A percentile compares a stretch with the other conserved stretches of the same genome.
These are phyloP conservation scores for Diplodus puntazzo DNA, from an alignment of 2,797 vertebrate genomes.

Conservation along the genomic window DNA sequence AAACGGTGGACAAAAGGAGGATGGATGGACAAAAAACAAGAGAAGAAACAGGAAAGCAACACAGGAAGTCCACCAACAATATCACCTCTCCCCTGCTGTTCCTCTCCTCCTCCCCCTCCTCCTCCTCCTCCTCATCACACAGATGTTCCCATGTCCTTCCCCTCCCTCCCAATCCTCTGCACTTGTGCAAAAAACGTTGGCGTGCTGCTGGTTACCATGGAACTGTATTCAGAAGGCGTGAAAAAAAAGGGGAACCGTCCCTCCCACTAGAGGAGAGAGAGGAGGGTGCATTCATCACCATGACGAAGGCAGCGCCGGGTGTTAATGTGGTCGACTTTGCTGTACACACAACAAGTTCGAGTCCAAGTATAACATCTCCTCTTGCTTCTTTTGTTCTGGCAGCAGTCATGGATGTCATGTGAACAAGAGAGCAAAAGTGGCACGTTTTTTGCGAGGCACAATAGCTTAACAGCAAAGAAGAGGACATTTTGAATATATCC, in stretches of 20 bases:
- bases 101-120: conserved; percentile 35
- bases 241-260: conserved; percentile 37
- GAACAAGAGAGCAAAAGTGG: neutral
- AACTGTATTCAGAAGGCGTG: conserved; percentile 59
- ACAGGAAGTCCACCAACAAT: conserved; percentile 66
- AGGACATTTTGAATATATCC: neutral
- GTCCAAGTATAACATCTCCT: conserved; percentile 7
- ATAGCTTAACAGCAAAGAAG: neutral
- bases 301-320: conserved; percentile 8
- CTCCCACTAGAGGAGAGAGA: conserved; percentile 35
- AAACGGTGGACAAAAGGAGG: neutral
- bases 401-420: neutral
- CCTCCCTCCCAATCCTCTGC: conserved; percentile 49
- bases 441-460: neutral
- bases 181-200: conserved; percentile 52
- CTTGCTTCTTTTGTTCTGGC: conserved; percentile 17
- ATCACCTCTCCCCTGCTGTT: conserved; percentile 28
- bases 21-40: conserved; percentile 50
- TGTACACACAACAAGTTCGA: conserved; percentile 10
- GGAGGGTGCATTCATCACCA: conserved; percentile 53
- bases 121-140: conserved; percentile 44
- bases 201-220: conserved; percentile 67
- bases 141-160: conserved; percentile 61
- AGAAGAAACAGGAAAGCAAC: conserved; percentile 73
- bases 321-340: conserved; percentile 21